These are phyloP conservation scores for Butorides virescens DNA, from an alignment of 2,113 vertebrate genomes.

Conservation along the genomic window DNA sequence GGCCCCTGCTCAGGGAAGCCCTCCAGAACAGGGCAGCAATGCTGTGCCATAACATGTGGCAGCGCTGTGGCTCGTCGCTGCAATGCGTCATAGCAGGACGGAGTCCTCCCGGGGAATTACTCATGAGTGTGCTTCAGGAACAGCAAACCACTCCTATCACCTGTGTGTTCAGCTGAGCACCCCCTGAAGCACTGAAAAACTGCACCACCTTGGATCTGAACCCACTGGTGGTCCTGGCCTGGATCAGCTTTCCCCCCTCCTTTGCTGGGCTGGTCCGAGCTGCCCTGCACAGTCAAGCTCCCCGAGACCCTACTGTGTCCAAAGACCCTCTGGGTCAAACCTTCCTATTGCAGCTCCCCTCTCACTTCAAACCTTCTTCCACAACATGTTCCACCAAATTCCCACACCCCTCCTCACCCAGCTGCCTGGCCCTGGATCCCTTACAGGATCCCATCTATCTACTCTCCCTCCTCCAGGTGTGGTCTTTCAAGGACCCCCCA, in stretches of 20 bases:
- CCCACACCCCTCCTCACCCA: not conserved
- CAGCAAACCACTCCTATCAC: not conserved
- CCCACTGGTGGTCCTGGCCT: not conserved
- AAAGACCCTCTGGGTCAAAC: not conserved
- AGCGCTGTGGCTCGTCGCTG: not conserved
- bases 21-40: not conserved
- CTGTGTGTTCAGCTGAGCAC: not conserved
- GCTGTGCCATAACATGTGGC: rapidly evolving
- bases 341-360: not conserved
- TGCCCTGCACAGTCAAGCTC: not conserved
- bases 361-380: not conserved
- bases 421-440: not conserved
- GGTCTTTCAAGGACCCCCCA: not conserved
- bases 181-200: not conserved
- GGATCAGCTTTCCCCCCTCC: not conserved
- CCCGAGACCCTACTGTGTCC: not conserved
- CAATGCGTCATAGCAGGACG: not conserved
- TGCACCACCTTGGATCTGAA: not conserved
- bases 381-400: rapidly evolving
- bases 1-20: not conserved
- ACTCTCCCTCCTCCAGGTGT: not conserved
- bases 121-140: not conserved
- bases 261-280: not conserved
- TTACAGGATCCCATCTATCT: not conserved
- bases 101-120: not conserved